Base-by-base conservation (phyloP, 2,113 vertebrate species). In the Sterrhoptilus dennistouni region DNA sequence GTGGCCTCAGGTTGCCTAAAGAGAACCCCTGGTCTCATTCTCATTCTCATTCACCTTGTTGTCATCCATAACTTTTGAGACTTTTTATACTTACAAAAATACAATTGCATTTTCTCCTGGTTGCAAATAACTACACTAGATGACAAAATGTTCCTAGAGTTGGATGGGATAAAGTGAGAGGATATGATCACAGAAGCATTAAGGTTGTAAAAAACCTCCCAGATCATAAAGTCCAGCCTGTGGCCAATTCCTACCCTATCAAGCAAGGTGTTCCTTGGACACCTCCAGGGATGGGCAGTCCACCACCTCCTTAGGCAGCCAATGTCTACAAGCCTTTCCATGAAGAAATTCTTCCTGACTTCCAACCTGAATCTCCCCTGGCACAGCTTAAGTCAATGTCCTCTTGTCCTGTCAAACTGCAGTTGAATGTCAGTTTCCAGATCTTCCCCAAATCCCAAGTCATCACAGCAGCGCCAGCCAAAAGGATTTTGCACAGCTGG, bases 401-500 rank as follows among this genome's bases (percentile, higher is more conserved):
- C 29, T 76, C 29, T 61, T 54, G 21, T 31, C 49, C 27, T 42
- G 27, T 36, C 56, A 77, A 36, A 49, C 35, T 49, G 31, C 74
- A 50, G 38, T 2, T 61, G 69, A 91, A 61, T 36, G 52, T 69
- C 2, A 1, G 12, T 83, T 94, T 87, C 57, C 65, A 75, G 56
- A 38, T 23, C 42, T 69, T 59, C 35, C 28, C 15, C 81, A 77
- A 75, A 28, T 18, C 24, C 31, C 40, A 63, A 54, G 11, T 29
- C 52, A 24, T 54, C 33, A 64, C 54, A 49, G n/a, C 15, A 35
- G 53, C 2, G 22, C 21, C 75, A 84, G 24, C 56, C 35, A 14
- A 93, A 87, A 72, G 52, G 33, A 65, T 90, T 97, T 93, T 75
- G 45, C 74, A 52, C 45, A 76, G 7, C 14, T 36, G 47, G 63